phyloP scores from a whole-genome alignment of 2,888 invertebrate species.

The Drosophila anceps region DNA sequence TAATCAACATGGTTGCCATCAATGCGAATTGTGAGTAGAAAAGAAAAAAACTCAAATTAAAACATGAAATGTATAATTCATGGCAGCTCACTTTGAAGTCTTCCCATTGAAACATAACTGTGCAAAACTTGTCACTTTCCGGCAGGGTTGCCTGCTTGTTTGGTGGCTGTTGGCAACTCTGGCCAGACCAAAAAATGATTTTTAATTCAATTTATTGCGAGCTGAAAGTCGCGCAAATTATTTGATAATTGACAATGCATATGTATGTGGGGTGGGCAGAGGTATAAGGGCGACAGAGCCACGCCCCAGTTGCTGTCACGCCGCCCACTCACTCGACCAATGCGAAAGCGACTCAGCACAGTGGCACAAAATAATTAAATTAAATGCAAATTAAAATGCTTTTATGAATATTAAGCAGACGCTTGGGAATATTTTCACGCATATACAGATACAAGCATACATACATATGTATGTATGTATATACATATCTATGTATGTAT shows the following conservation, averaged over 20 bases:
- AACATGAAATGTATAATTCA: not conserved
- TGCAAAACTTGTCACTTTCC: not conserved
- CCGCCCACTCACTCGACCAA: not conserved
- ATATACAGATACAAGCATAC: not conserved
- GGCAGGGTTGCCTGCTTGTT: not conserved
- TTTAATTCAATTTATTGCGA: conserved; percentile 59
- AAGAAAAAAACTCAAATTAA: not conserved
- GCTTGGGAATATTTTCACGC: conserved; percentile 39
- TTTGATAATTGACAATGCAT: conserved; percentile 60
- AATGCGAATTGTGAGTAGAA: conserved; percentile 70
- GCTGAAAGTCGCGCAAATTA: conserved; percentile 51
- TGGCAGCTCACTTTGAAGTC: not conserved
- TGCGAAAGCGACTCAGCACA: not conserved
- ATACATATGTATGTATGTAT: not conserved
- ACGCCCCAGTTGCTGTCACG: conserved; percentile 23
- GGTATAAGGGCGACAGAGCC: not conserved
- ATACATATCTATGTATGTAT: not conserved
- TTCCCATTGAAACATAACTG: conserved; percentile 5
- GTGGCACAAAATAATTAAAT: conserved; percentile 71
- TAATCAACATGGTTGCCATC: conserved; percentile 67
- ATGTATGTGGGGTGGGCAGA: too few species aligned
- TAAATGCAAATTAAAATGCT: conserved; percentile 82
- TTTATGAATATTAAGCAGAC: conserved; percentile 74
- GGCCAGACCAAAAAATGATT: conserved; percentile 23
- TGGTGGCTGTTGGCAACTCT: conserved; percentile 8